Conservation (phyloP, 2,888 invertebrate species). For the Trimorus sp. region DNA sequence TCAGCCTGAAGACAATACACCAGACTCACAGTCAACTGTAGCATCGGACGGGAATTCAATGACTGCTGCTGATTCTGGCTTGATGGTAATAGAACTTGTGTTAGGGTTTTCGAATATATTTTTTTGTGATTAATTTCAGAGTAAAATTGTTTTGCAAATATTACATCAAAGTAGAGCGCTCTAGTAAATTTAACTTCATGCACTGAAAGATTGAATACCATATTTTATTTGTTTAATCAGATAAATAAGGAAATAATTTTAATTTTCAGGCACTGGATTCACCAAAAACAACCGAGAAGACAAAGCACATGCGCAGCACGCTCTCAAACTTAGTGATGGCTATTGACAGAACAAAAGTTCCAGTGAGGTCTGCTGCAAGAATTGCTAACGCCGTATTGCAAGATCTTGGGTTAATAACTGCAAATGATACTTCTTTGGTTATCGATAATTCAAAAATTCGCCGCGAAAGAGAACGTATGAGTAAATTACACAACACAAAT, state of each 20-base stretch:
- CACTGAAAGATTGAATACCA: too few species aligned
- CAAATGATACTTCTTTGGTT: neutral
- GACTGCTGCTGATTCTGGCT: neutral
- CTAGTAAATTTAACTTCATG: too few species aligned
- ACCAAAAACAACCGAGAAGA: neutral
- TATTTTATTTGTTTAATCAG: too few species aligned
- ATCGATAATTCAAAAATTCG: constrained; percentile 1
- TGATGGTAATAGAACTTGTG: neutral
- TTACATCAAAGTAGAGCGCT: too few species aligned
- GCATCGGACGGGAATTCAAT: neutral
- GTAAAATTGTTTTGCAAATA: too few species aligned
- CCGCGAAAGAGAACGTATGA: constrained; percentile 2
- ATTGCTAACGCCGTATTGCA: constrained; percentile 11
- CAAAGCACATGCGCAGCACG: neutral
- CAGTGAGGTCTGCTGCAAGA: neutral
- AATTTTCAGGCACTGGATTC: neutral
- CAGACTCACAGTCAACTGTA: neutral
- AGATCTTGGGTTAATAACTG: neutral
- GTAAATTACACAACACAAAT: neutral
- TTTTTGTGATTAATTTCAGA: too few species aligned
- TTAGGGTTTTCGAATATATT: neutral
- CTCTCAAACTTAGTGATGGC: neutral
- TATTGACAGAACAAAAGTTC: constrained; percentile 8
- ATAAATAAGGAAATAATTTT: too few species aligned
- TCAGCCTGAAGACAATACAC: neutral